Evolutionary conservation across 2,113 vertebrate species (phyloP), one percentile per base, ranked within the genome.

Genomic region (Procavia capensis): DNA sequence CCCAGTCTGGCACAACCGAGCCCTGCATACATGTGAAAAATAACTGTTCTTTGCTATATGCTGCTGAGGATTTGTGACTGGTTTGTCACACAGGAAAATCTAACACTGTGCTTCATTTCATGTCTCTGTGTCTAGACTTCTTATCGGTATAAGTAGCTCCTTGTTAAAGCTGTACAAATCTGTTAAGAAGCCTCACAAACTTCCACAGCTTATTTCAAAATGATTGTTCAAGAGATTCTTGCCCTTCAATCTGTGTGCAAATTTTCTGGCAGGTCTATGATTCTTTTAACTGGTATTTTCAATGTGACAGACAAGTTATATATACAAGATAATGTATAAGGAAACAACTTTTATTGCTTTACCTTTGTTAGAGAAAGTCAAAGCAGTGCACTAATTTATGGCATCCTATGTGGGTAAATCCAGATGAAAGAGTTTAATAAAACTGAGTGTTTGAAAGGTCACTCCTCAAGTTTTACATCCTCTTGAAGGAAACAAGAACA

Each of bases 391-490:
- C 85, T 78, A 87, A 88, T 68, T 61, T 34, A 91, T 72, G 34
- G 45, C 2, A 68, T 85, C 34, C 43, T 11, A 78, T 61, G 68
- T 2, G 39, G 64, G 16, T 24, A 90, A 90, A 75, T 82, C 25
- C 31, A 89, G 31, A 43, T 43, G 54, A 89, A 86, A 4, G 16
- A 75, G 10, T 90, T 93, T 75, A 92, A 85, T 85, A 92, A 95
- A 76, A 75, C 11, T 54, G 61, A 89, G 11, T 45, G 22, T 68
- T 24, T 70, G 0, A 3, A 70, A 68, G 7, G 90, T 5, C 6
- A 76, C 31, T 70, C n/a, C 34, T 72, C 4, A 90, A 93, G 36
- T 93, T 80, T 85, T 80, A 43, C 50, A n/a, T 6, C 17, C 14
- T 50, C 50, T 84, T 90, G 27, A 86, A 81, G 61, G 6, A 64